Conservation (phyloP, 2,888 invertebrate genomes). For the Drosophila mettleri region DNA sequence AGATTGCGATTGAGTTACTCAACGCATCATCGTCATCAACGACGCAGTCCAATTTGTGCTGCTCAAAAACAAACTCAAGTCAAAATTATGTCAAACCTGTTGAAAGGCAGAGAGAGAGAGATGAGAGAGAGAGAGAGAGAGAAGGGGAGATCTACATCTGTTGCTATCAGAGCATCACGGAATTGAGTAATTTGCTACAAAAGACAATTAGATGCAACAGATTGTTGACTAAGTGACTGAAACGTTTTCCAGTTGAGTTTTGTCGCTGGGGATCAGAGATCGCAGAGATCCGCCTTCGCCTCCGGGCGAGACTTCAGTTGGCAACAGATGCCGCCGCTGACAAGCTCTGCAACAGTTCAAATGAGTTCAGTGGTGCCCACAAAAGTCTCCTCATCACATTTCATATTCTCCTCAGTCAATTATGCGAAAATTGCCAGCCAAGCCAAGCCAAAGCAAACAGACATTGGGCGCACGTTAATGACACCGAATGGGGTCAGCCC, state of each 20-base stretch:
- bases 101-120: slow-evolving; percentile 32
- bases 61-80: slow-evolving; percentile 75
- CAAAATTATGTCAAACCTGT: slow-evolving; percentile 79
- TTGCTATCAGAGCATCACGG: slow-evolving; percentile 39
- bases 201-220: slow-evolving; percentile 78
- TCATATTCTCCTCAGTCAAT: slow-evolving; percentile 70
- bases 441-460: slow-evolving; percentile 63
- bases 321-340: slow-evolving; percentile 48
- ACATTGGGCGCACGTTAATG: slow-evolving; percentile 79
- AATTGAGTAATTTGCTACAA: slow-evolving; percentile 75
- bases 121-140: not conserved
- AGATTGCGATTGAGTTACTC: slow-evolving; percentile 67
- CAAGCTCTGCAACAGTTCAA: slow-evolving; percentile 49
- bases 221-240: slow-evolving; percentile 78
- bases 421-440: slow-evolving; percentile 69
- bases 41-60: slow-evolving; percentile 61
- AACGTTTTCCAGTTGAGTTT: slow-evolving; percentile 56
- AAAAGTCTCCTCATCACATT: slow-evolving; percentile 48
- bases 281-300: slow-evolving; percentile 21
- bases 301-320: slow-evolving; percentile 17
- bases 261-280: slow-evolving; percentile 37
- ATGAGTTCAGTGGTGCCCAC: slow-evolving; percentile 46
- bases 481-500: slow-evolving; percentile 79
- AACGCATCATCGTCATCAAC: slow-evolving; percentile 48
- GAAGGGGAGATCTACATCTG: slow-evolving; percentile 28